Conservation (phyloP, 1,140 invertebrate species). For the Drosophila ananassae region DNA sequence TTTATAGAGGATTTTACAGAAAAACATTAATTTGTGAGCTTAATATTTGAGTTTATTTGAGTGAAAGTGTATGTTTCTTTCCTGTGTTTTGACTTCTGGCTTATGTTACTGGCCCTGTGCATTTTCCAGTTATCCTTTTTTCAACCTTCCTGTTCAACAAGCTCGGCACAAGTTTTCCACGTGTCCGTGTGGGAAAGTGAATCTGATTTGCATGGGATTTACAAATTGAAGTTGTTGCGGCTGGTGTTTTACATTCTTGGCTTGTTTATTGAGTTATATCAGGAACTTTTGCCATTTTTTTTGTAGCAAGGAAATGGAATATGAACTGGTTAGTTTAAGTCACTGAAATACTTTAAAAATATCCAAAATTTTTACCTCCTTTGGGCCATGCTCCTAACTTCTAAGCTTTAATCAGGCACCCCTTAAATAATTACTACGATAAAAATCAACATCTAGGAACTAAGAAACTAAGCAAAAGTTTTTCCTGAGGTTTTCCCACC, state of each 20-base stretch:
- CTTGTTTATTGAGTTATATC: conserved; percentile 10
- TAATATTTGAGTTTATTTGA: no score
- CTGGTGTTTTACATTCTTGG: conserved; percentile 30
- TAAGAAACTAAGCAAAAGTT: conserved; percentile 5
- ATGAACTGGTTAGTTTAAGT: no score
- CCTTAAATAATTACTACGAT: conserved; percentile 17
- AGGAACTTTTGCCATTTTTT: not conserved
- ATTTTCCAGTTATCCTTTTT: conserved; percentile 1
- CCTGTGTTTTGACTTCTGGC: conserved; percentile 1
- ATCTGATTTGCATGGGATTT: conserved; percentile 59
- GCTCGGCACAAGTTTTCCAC: conserved; percentile 18
- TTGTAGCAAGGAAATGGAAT: not conserved
- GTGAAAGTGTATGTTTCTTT: not conserved
- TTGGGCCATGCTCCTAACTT: no score
- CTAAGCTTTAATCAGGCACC: not conserved
- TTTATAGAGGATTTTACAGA: conserved; percentile 4
- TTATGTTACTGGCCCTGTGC: no score
- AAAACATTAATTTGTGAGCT: no score
- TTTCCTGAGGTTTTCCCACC: not conserved
- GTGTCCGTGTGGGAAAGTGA: conserved; percentile 42
- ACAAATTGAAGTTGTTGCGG: conserved; percentile 55
- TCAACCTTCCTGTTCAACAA: conserved; percentile 31
- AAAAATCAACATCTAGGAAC: conserved; percentile 1
- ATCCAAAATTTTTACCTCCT: no score
- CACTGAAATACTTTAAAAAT: not conserved